phyloP scores from a whole-genome alignment of 92 coral and sea anemone species.

The Palythoa caribaeorum region DNA sequence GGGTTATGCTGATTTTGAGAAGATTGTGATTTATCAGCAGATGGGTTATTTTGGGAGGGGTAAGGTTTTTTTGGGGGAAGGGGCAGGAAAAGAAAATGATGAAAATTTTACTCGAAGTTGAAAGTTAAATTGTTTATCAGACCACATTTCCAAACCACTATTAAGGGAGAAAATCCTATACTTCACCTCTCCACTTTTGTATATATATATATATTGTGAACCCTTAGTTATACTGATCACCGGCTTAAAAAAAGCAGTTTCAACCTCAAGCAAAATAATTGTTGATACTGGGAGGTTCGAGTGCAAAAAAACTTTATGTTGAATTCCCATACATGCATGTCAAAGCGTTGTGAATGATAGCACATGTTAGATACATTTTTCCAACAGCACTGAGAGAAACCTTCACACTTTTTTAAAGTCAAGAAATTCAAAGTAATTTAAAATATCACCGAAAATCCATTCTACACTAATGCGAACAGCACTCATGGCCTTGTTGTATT shows the following conservation, averaged over 20 bases:
- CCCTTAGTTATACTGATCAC: conserved; percentile 10
- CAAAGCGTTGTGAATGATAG: neutral
- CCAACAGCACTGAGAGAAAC: too few species aligned
- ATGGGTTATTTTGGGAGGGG: conserved; percentile 27
- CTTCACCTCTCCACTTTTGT: neutral
- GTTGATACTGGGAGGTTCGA: conserved; percentile 41
- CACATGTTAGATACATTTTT: too few species aligned
- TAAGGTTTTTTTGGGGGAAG: conserved; percentile 3
- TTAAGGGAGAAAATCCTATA: conserved; percentile 7
- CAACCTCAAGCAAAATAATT: conserved; percentile 18
- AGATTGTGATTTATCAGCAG: conserved; percentile 27
- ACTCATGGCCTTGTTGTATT: neutral
- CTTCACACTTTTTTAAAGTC: too few species aligned
- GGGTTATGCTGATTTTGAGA: conserved; percentile 14
- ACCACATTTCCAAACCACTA: conserved; percentile 1
- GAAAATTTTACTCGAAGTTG: conserved; percentile 15
- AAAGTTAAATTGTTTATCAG: conserved; percentile 19
- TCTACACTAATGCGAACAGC: too few species aligned
- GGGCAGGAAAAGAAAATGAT: conserved; percentile 20
- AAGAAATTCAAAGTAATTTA: too few species aligned
- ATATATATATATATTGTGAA: conserved; percentile 12
- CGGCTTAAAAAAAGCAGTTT: conserved; percentile 6
- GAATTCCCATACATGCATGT: conserved; percentile 44
- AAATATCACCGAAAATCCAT: too few species aligned
- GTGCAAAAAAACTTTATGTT: conserved; percentile 11